Conservation (phyloP, 2,113 vertebrate species). For the Pygathrix nemaeus region DNA sequence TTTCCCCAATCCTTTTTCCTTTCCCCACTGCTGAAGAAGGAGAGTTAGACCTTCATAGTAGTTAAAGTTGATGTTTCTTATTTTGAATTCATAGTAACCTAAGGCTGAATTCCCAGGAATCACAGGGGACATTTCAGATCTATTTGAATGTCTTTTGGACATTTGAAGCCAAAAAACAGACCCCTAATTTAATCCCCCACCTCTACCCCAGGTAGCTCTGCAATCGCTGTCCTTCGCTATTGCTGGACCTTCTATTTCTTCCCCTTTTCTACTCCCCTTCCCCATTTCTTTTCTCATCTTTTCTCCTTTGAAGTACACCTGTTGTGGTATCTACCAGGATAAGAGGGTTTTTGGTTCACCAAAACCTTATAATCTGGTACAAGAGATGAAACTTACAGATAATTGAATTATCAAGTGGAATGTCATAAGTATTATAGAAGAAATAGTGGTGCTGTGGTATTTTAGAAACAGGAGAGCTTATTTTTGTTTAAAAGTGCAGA, state of each 20-base stretch:
- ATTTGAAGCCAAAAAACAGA: not conserved
- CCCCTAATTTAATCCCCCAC: not conserved
- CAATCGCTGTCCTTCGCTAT: not conserved
- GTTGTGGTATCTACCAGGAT: not conserved
- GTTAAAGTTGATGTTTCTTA: not conserved
- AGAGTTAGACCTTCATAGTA: not conserved
- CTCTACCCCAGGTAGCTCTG: not conserved
- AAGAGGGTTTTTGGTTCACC: not conserved
- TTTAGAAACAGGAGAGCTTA: not conserved
- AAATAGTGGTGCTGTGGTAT: not conserved
- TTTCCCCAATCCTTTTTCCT: not conserved
- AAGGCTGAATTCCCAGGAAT: not conserved
- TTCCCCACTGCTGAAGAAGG: not conserved
- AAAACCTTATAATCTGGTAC: not conserved
- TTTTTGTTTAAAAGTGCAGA: not conserved
- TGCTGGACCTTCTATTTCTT: not conserved
- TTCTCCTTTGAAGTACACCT: not conserved
- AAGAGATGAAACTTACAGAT: not conserved
- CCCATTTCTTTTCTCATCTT: not conserved
- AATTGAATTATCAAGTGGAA: not conserved
- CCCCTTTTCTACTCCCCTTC: not conserved
- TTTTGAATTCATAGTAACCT: conserved; percentile 22
- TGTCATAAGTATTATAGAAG: not conserved
- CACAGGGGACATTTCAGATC: not conserved
- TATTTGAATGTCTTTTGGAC: not conserved